Conservation (phyloP, 2,797 vertebrate genomes). For the Chaetophractus vellerosus region DNA sequence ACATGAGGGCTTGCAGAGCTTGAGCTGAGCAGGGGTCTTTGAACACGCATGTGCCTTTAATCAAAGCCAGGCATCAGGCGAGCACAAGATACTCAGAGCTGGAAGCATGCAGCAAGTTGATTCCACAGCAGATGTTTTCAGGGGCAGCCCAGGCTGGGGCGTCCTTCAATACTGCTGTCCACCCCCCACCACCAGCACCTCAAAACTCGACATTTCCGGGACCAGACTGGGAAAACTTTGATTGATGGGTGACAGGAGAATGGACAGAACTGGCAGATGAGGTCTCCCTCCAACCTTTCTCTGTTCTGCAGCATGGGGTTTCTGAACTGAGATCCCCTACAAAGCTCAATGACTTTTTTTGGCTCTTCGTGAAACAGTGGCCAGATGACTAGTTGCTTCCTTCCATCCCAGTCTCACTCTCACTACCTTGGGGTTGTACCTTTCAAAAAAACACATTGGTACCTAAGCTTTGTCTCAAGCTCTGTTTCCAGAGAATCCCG, state of each 20-base stretch:
- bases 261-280: not conserved
- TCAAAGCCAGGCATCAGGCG: constrained; percentile 90
- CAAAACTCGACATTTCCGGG: not conserved
- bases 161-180: constrained; percentile 73
- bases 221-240: not conserved
- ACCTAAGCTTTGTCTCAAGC: not conserved
- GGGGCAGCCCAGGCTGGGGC: constrained; percentile 82
- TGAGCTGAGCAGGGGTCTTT: constrained; percentile 89
- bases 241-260: not conserved
- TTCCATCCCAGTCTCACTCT: not conserved
- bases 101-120: constrained; percentile 85
- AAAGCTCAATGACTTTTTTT: not conserved
- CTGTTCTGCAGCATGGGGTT: not conserved
- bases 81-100: constrained; percentile 88
- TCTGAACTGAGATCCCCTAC: not conserved
- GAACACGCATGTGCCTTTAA: constrained; percentile 91
- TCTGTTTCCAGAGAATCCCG: not conserved
- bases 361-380: not conserved
- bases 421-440: not conserved
- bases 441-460: not conserved
- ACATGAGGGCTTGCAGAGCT: constrained; percentile 90
- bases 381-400: not conserved
- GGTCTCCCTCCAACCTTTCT: not conserved
- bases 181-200: constrained; percentile 34
- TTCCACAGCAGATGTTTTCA: constrained; percentile 88